phyloP scores from a whole-genome alignment of 2,113 vertebrate genomes.

The Esox niger region DNA sequence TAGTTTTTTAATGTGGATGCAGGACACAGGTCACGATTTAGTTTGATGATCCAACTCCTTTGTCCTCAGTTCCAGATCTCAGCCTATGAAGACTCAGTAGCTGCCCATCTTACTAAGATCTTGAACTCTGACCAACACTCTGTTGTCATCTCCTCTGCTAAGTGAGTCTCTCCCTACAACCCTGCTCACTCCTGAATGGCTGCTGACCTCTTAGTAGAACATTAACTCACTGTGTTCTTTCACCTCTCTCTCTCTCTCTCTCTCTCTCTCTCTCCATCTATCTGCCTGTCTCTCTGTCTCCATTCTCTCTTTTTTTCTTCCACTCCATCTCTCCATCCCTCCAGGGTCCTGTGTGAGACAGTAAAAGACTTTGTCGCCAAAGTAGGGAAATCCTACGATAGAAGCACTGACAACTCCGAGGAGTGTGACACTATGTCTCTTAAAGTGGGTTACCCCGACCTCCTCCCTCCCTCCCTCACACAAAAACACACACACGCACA shows the following conservation, averaged over 20 bases:
- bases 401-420: constrained; percentile 81
- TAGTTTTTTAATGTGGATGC: no score
- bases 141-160: constrained; percentile 92
- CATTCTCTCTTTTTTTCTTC: background rate
- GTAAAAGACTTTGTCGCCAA: constrained; percentile 97
- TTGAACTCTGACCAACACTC: constrained; percentile 95
- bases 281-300: background rate
- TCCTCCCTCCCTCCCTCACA: background rate
- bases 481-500: background rate
- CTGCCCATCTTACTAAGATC: constrained; percentile 94
- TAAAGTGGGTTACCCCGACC: constrained; percentile 78
- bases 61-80: constrained; percentile 83
- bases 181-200: no score
- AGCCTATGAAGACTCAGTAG: constrained; percentile 92
- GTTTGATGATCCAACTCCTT: background rate
- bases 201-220: no score
- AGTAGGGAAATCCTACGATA: constrained; percentile 91
- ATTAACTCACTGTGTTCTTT: background rate
- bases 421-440: constrained; percentile 86
- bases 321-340: background rate
- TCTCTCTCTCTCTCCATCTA: background rate
- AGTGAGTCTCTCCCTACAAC: constrained; percentile 73
- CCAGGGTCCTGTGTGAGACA: constrained; percentile 92
- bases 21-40: no score
- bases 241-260: background rate